Evolutionary conservation across 2,797 vertebrate species (phyloP).

Genomic region (Danio aesculapii): DNA sequence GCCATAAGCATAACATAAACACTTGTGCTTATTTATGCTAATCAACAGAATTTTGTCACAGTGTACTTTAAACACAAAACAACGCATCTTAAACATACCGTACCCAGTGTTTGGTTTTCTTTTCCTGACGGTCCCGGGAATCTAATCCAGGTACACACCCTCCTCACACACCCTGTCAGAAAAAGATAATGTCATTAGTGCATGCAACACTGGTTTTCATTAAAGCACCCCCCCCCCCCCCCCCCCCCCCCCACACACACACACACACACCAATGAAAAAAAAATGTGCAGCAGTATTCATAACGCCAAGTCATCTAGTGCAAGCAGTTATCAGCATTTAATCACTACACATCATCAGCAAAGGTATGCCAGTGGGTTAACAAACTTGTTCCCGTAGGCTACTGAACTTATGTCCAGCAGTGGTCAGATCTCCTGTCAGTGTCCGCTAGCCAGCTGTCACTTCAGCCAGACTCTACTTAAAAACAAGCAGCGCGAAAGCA

Average conservation of each 20-base stretch:
- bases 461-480: conserved; percentile 5
- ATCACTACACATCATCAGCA: conserved; percentile 18
- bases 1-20: neutral
- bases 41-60: conserved; percentile 24
- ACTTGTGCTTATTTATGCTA: conserved; percentile 7
- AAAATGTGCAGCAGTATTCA: neutral
- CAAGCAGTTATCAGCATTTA: conserved; percentile 3
- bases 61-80: conserved; percentile 2
- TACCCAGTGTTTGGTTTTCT: conserved; percentile 50
- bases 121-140: conserved; percentile 45
- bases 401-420: conserved; percentile 32
- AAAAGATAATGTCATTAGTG: conserved; percentile 39
- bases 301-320: neutral
- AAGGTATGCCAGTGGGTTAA: conserved; percentile 15
- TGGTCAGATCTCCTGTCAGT: neutral
- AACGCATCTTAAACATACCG: neutral
- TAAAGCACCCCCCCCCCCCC: neutral
- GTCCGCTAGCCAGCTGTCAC: neutral
- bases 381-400: conserved; percentile 22
- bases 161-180: conserved; percentile 62
- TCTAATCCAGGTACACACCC: conserved; percentile 57
- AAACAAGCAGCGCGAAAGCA: conserved; percentile 24
- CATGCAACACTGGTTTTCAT: conserved; percentile 13
- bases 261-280: neutral
- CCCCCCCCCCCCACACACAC: neutral